Evolutionary conservation across 2,113 vertebrate species (phyloP).

Genomic region (Hyperopisus bebe): DNA sequence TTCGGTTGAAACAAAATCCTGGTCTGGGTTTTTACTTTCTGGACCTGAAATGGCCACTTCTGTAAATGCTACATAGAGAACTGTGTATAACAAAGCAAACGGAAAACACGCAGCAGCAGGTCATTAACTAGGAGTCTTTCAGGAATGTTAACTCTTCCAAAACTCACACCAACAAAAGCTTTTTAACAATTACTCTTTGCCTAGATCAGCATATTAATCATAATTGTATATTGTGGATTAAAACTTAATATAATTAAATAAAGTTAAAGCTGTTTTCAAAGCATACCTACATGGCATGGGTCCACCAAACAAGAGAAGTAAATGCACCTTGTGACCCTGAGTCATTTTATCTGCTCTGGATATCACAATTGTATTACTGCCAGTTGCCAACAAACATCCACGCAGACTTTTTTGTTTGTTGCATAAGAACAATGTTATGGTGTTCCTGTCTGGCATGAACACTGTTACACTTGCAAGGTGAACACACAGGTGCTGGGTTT

Average conservation of each 20-base stretch:
- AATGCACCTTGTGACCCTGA: too few relatives aligned
- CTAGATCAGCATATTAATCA: not conserved
- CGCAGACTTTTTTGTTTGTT: not conserved
- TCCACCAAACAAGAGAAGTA: too few relatives aligned
- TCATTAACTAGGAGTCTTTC: not conserved
- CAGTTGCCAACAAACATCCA: too few relatives aligned
- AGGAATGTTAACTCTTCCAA: not conserved
- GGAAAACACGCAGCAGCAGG: too few relatives aligned
- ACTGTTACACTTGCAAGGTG: not conserved
- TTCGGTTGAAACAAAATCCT: too few relatives aligned
- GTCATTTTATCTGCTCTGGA: too few relatives aligned
- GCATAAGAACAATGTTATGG: not conserved
- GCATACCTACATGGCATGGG: not conserved
- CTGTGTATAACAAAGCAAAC: too few relatives aligned
- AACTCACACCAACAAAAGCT: not conserved
- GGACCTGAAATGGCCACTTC: too few relatives aligned
- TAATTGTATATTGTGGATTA: not conserved
- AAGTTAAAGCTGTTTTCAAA: not conserved
- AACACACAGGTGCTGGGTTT: not conserved
- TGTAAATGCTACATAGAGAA: too few relatives aligned
- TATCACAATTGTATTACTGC: too few relatives aligned
- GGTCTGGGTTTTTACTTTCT: too few relatives aligned
- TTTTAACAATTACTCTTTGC: not conserved
- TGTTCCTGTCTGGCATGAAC: not conserved
- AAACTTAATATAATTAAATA: not conserved